Percentiles rank a stretch among this genome's conserved stretches.
phyloP scores from a whole-genome alignment of 2,888 invertebrate genomes.

The Aporophyla lueneburgensis region DNA sequence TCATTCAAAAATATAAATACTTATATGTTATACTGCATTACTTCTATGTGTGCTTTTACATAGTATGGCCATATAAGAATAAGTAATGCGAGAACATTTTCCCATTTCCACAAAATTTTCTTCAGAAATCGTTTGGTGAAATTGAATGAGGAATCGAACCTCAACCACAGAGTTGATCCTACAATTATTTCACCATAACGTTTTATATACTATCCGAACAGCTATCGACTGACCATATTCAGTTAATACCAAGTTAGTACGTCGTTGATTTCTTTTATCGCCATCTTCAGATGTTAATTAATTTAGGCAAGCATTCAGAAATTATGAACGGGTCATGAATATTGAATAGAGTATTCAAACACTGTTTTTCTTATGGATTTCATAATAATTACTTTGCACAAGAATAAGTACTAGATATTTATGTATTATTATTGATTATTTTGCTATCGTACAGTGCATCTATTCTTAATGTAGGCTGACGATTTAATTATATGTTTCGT shows the following conservation, averaged over 20 bases:
- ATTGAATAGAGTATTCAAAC: constrained; percentile 3
- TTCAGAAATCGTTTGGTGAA: background rate
- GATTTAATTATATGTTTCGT: background rate
- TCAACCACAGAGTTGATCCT: background rate
- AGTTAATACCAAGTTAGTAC: constrained; percentile 9
- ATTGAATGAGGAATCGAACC: constrained; percentile 4
- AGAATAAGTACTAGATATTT: background rate
- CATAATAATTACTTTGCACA: background rate
- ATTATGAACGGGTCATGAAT: constrained; percentile 28
- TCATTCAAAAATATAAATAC: background rate
- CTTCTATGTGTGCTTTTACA: background rate
- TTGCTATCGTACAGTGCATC: background rate
- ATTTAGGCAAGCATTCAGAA: constrained; percentile 10
- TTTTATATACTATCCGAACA: background rate
- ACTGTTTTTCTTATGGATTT: background rate
- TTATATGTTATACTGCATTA: background rate
- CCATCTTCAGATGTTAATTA: constrained; percentile 23
- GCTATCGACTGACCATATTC: constrained; percentile 3
- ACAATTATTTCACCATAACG: background rate
- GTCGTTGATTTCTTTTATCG: background rate
- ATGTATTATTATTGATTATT: background rate
- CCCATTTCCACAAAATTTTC: background rate
- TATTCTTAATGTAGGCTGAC: background rate
- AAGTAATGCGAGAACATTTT: background rate
- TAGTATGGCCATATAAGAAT: background rate